Conservation (phyloP, 2,888 invertebrate genomes). For the Coenonympha arcania region DNA sequence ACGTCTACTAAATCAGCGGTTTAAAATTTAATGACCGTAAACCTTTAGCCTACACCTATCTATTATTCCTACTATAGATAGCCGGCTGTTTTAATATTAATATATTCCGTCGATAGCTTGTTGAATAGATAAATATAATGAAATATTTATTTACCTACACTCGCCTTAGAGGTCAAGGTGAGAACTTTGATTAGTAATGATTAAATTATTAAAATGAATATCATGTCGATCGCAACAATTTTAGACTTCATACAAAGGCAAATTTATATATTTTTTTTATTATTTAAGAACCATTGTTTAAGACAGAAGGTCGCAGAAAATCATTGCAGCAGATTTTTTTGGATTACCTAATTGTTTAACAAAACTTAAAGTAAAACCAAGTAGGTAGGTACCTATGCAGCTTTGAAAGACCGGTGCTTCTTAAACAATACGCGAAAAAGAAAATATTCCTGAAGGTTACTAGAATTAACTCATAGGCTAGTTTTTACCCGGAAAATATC, state of each 20-base stretch:
- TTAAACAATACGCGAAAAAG: too few relatives aligned
- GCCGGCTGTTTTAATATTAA: conserved; percentile 28
- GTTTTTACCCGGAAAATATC: too few relatives aligned
- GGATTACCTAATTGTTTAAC: not conserved
- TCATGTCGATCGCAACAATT: too few relatives aligned
- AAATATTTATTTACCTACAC: not conserved
- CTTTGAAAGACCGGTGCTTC: too few relatives aligned
- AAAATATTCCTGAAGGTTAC: too few relatives aligned
- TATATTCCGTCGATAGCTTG: conserved; percentile 35
- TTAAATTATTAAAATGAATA: conserved; percentile 2
- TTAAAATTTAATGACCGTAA: not conserved
- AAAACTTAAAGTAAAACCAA: not conserved
- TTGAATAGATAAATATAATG: conserved; percentile 13
- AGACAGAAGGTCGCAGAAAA: too few relatives aligned
- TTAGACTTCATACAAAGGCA: too few relatives aligned
- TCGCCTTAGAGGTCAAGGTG: conserved; percentile 1
- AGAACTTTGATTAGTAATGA: conserved; percentile 4
- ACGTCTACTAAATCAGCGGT: not conserved
- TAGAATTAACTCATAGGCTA: too few relatives aligned
- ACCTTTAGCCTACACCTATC: not conserved
- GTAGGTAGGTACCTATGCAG: not conserved
- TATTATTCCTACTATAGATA: too few relatives aligned
- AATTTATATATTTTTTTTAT: too few relatives aligned
- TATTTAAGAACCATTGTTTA: too few relatives aligned
- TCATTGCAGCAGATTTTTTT: too few relatives aligned